Base-by-base conservation (phyloP, 2,888 invertebrate species). In the Spisula subtruncata region DNA sequence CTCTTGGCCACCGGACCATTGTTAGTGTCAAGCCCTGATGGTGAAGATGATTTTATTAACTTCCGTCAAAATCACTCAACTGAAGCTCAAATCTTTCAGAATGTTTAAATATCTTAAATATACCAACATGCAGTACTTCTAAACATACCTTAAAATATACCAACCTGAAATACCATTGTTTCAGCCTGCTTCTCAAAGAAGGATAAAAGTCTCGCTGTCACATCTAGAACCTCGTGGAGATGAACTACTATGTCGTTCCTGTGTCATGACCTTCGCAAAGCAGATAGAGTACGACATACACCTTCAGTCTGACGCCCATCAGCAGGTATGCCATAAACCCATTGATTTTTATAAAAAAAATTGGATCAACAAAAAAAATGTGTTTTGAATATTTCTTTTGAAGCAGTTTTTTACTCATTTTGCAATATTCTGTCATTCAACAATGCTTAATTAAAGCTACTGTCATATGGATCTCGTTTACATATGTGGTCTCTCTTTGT, bases 191-290 rank as follows among this genome's bases (percentile, higher is more conserved):
- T 41, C 41, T n/a, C 80, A 48, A 41, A 88, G 75, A 32, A 90
- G 86, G 54, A 87, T 83, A 18, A 84, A 79, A 35, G 90, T 92
- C 16, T 88, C 86, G 8, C 32, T 87, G 48, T 51, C 75, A 6
- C 88, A 86, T 29, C 60, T 91, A 18, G 89, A 89, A n/a, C 90
- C 89, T 8, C 86, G 84, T 35, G 90, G 89, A 12, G 92, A 92
- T 85, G 92, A 92, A 83, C 79, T 92, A 35, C 81, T 90, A 88
- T 92, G 92, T 88, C 89, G 92, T 32, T 91, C 92, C 4, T 92
- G 92, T 86, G 87, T 85, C 56, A 90, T 92, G 91, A 91, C 87
- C 66, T 92, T 92, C 81, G n/a, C 88, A 1, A 88, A 88, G 35
- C 92, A 92, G 89, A 79, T 85, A 16, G 91, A 92, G 48, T 92